These are phyloP conservation scores for Heliothis subflexa DNA, from an alignment of 1,140 invertebrate species.

Conservation along the genomic window DNA sequence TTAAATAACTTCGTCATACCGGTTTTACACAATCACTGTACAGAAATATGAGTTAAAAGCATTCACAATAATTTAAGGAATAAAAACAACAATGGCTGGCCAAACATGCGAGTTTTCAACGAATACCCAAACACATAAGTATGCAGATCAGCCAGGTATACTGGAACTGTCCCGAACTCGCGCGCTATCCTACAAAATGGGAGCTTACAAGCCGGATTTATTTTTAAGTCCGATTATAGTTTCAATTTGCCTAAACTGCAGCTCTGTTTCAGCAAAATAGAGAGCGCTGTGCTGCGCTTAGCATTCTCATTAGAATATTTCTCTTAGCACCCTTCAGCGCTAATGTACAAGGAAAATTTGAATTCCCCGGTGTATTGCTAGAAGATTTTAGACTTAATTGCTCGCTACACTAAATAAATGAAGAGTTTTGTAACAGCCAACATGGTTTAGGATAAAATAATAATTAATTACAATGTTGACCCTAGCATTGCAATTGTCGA, in stretches of 20 bases:
- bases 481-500: not conserved
- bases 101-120: not conserved
- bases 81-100: not conserved
- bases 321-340: slow-evolving; percentile 56
- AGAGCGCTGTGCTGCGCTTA: slow-evolving; percentile 32
- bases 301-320: slow-evolving; percentile 61
- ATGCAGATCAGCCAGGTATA: not conserved
- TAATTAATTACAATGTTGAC: not conserved
- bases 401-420: slow-evolving; percentile 21
- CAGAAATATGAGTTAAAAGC: no score
- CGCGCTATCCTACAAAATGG: slow-evolving; percentile 2
- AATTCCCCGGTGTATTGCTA: slow-evolving; percentile 17
- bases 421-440: not conserved
- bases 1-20: no score
- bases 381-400: not conserved
- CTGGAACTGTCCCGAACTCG: not conserved
- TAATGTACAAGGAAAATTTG: slow-evolving; percentile 54
- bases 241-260: slow-evolving; percentile 37
- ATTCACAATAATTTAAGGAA: not conserved
- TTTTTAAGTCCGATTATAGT: slow-evolving; percentile 35
- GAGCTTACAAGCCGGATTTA: slow-evolving; percentile 31
- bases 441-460: not conserved
- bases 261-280: slow-evolving; percentile 31
- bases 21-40: no score
- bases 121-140: slow-evolving; percentile 26